A percentile compares a stretch with the other conserved stretches of the same genome.
Conservation (phyloP, 2,113 vertebrate species). For the Etia nguti region DNA sequence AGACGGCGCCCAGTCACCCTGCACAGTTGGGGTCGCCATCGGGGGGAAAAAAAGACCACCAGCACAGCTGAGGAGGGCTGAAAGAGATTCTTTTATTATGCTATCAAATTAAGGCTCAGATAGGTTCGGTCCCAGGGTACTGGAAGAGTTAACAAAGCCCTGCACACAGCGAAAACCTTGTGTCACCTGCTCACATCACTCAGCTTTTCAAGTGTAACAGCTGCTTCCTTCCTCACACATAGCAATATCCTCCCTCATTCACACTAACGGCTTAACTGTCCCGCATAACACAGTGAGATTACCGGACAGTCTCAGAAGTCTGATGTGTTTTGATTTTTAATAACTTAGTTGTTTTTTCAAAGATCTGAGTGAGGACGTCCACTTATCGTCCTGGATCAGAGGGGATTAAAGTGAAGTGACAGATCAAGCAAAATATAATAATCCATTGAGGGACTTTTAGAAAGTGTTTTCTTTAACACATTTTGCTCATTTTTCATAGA, state of each 20-base stretch:
- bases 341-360: conserved; percentile 18
- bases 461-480: neutral
- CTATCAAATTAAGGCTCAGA: conserved; percentile 58
- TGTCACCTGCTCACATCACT: conserved; percentile 70
- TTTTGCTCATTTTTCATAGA: neutral
- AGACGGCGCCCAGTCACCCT: conserved; percentile 7
- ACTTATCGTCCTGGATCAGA: neutral
- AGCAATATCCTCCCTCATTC: conserved; percentile 59
- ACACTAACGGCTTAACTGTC: conserved; percentile 64
- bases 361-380: neutral
- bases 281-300: conserved; percentile 43
- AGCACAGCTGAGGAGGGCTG: conserved; percentile 55
- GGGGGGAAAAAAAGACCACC: conserved; percentile 48
- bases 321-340: conserved; percentile 37
- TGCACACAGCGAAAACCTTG: conserved; percentile 56
- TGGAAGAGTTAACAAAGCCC: conserved; percentile 62
- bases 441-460: neutral
- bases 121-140: conserved; percentile 20
- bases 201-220: conserved; percentile 67
- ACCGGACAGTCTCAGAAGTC: conserved; percentile 28
- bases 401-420: conserved; percentile 10
- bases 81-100: conserved; percentile 58
- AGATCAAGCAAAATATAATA: neutral
- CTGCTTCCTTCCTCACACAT: conserved; percentile 65
- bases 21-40: conserved; percentile 17